phyloP scores from a whole-genome alignment of 2,797 vertebrate genomes.

The Pipistrellus nathusii region DNA sequence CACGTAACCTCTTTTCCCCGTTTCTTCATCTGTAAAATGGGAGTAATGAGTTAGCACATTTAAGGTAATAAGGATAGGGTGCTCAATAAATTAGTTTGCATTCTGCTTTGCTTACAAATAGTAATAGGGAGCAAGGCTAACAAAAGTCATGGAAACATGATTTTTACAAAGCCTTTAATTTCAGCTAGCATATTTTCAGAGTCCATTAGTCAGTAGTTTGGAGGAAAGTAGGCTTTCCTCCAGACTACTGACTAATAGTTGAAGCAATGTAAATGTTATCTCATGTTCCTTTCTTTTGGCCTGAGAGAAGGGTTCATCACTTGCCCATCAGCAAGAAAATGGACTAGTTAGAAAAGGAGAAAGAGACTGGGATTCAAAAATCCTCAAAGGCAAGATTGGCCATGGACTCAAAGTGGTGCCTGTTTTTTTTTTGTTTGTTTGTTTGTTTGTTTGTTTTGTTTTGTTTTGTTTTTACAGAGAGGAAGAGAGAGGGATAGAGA shows the following conservation, averaged over 20 bases:
- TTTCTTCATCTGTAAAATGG: slow-evolving; percentile 14
- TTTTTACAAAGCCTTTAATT: slow-evolving; percentile 17
- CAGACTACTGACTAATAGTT: not conserved
- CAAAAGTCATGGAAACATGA: not conserved
- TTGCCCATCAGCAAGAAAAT: slow-evolving; percentile 8
- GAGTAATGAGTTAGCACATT: not conserved
- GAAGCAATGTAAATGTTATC: not conserved
- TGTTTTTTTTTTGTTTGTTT: no score
- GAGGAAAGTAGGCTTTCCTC: not conserved
- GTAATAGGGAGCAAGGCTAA: not conserved
- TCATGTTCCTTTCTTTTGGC: not conserved
- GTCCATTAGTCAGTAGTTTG: not conserved
- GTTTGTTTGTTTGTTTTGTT: no score
- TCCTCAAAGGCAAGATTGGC: not conserved
- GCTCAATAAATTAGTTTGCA: not conserved
- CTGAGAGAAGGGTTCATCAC: not conserved
- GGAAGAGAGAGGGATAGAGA: no score
- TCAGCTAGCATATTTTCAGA: not conserved
- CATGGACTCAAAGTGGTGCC: no score
- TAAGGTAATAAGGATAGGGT: not conserved
- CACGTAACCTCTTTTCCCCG: slow-evolving; percentile 26
- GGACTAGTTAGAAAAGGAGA: not conserved
- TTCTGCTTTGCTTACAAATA: not conserved
- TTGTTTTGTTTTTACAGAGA: no score
- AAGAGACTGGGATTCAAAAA: not conserved